These are phyloP conservation scores for Dromaius novaehollandiae DNA, from an alignment of 2,113 vertebrate genomes.

Conservation along the genomic window DNA sequence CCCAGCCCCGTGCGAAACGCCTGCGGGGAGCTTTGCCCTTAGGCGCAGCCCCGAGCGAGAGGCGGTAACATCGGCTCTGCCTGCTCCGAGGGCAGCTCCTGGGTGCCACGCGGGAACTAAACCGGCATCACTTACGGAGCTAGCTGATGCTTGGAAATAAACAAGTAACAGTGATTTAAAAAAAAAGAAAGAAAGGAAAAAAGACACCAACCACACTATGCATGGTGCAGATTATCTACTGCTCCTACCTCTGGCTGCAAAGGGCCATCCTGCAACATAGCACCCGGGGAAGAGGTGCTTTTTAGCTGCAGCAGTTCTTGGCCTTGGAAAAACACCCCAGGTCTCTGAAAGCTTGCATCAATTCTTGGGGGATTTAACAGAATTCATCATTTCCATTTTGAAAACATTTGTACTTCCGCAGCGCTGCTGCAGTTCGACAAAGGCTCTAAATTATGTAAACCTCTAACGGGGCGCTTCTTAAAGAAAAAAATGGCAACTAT, in stretches of 20 bases:
- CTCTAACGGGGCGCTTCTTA: background rate
- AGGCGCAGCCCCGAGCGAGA: background rate
- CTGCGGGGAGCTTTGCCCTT: background rate
- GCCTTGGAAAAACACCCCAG: background rate
- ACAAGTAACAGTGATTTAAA: background rate
- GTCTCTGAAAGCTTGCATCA: rapidly evolving
- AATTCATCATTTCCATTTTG: background rate
- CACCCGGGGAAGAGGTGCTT: background rate
- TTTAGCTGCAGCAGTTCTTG: background rate
- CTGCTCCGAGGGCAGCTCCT: background rate
- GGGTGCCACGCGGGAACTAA: background rate
- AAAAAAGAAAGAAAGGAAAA: background rate
- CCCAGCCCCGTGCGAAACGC: background rate
- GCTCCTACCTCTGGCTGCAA: too few relatives aligned
- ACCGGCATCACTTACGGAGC: background rate
- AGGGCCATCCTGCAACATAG: too few relatives aligned
- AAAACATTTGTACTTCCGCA: background rate
- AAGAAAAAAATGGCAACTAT: background rate
- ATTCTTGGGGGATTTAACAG: background rate
- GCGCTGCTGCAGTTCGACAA: background rate
- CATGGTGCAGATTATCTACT: background rate
- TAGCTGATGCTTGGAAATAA: background rate
- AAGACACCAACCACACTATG: background rate
- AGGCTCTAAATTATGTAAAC: background rate
- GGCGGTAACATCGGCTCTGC: background rate